These are phyloP conservation scores for Probaryconus sp. DNA, from an alignment of 1,140 invertebrate species.

Conservation along the genomic window DNA sequence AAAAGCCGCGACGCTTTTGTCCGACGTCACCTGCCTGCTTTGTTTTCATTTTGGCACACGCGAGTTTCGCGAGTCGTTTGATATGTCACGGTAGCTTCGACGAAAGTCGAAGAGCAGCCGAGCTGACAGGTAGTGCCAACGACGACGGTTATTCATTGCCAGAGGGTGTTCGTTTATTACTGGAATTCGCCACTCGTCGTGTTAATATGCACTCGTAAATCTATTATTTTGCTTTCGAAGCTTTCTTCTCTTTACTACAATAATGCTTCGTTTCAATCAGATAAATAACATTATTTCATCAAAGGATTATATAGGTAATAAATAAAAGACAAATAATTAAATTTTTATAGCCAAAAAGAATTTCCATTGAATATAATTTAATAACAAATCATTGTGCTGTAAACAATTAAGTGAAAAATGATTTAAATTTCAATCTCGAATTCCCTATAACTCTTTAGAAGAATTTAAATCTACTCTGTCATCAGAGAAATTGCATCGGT, in stretches of 20 bases:
- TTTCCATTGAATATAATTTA: too few relatives aligned
- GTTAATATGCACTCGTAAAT: slow-evolving; percentile 47
- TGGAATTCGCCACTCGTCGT: slow-evolving; percentile 53
- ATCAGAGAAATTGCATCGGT: slow-evolving; percentile 12
- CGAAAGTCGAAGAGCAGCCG: slow-evolving; percentile 48
- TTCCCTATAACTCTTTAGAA: neutral
- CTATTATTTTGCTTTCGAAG: slow-evolving; percentile 59
- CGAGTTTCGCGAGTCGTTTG: slow-evolving; percentile 71
- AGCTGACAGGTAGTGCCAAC: slow-evolving; percentile 57
- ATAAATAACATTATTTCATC: too few relatives aligned
- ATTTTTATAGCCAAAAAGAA: too few relatives aligned
- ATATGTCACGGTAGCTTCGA: slow-evolving; percentile 66
- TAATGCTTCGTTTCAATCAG: slow-evolving; percentile 46
- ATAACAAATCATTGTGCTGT: too few relatives aligned
- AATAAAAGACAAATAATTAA: too few relatives aligned
- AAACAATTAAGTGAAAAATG: too few relatives aligned
- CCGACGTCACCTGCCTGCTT: slow-evolving; percentile 70
- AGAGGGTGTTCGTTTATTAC: slow-evolving; percentile 54
- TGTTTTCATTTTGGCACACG: slow-evolving; percentile 67
- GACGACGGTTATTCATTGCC: slow-evolving; percentile 51
- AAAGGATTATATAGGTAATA: too few relatives aligned
- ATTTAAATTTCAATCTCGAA: too few relatives aligned
- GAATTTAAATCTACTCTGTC: slow-evolving; percentile 13
- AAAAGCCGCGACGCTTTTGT: slow-evolving; percentile 73
- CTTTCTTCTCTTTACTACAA: slow-evolving; percentile 53